Evolutionary conservation across 2,888 invertebrate species (phyloP).

Genomic region (Lacanobia oleracea): DNA sequence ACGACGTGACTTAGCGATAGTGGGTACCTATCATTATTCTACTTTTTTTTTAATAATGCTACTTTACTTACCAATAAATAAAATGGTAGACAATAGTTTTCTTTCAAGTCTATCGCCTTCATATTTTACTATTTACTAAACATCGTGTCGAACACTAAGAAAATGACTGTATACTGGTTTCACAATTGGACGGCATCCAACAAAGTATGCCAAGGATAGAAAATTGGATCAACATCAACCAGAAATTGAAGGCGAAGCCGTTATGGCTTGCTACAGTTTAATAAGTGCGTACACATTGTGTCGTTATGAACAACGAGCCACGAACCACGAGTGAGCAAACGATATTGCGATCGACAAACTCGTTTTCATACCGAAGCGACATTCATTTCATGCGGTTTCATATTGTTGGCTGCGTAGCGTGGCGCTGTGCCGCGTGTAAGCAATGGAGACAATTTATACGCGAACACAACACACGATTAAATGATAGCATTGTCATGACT

Average conservation of each 20-base stretch:
- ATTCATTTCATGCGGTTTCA: conserved; percentile 67
- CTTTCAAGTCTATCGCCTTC: conserved; percentile 4
- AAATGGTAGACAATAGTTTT: background rate
- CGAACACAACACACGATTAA: conserved; percentile 49
- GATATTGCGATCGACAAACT: conserved; percentile 68
- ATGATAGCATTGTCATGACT: conserved; percentile 49
- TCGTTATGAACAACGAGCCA: conserved; percentile 64
- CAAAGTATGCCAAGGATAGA: conserved; percentile 40
- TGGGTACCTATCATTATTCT: too few species aligned
- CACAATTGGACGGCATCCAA: conserved; percentile 49
- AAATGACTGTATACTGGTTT: conserved; percentile 32
- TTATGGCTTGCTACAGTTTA: conserved; percentile 57
- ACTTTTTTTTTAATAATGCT: background rate
- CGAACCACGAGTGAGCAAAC: conserved; percentile 63
- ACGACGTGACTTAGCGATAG: background rate
- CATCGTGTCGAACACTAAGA: conserved; percentile 29
- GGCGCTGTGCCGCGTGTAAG: conserved; percentile 60
- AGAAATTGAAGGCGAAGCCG: conserved; percentile 48
- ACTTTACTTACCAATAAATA: background rate
- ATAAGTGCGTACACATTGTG: conserved; percentile 64
- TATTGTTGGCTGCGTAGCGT: conserved; percentile 56
- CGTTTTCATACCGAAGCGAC: conserved; percentile 63
- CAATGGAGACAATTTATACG: conserved; percentile 64
- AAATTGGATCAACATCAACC: conserved; percentile 46
- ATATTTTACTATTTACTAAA: conserved; percentile 28